Base-by-base conservation (phyloP, 2,113 vertebrate genomes). In the Aegotheles bennettii region DNA sequence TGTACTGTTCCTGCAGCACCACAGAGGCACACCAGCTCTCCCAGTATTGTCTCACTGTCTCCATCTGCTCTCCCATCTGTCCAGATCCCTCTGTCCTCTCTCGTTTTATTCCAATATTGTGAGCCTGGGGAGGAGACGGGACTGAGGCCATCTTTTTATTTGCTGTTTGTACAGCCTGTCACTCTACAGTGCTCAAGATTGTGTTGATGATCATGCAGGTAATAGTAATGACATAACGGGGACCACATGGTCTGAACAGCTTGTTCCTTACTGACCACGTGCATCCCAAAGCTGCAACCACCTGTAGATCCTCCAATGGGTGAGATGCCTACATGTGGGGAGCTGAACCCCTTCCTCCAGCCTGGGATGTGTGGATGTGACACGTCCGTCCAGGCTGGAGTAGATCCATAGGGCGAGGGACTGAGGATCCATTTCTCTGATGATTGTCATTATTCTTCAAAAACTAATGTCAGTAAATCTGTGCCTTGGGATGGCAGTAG, bases 41-140 rank as follows among this genome's bases (percentile, higher is more conserved):
- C 60, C 54, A 54, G 71, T 5, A 78, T 78, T 90, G 90, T 64
- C 82, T 92, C 90, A 78, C 48, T 68, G 71, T 11, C 74, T 87
- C 93, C 93, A 94, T 94, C 86, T 94, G 90, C 86, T 92, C 77
- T 79, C 38, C 93, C 93, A 92, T 87, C 93, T 92, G 93, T 83
- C 65, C 71, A 57, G 57, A 86, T 53, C 65, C 45, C 29, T 77
- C 42, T 75, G 65, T 87, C 36, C 75, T 81, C 64, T 73, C 42
- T 87, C 40, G 10, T 47, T 82, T 78, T 38, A 42, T 92, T 86
- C 77, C 65, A 48, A 16, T 31, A 40, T 7, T 36, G 28, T n/a
- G 42, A 36, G 64, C n/a, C 28, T 29, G 18, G 11, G 5, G 11
- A 10, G 31, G 19, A 15, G 11, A 64, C 1, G 3, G 38, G 48